A percentile compares a stretch with the other conserved stretches of the same genome.
Conservation (phyloP, 1,140 invertebrate genomes). For the Drosophila sulfurigaster region DNA sequence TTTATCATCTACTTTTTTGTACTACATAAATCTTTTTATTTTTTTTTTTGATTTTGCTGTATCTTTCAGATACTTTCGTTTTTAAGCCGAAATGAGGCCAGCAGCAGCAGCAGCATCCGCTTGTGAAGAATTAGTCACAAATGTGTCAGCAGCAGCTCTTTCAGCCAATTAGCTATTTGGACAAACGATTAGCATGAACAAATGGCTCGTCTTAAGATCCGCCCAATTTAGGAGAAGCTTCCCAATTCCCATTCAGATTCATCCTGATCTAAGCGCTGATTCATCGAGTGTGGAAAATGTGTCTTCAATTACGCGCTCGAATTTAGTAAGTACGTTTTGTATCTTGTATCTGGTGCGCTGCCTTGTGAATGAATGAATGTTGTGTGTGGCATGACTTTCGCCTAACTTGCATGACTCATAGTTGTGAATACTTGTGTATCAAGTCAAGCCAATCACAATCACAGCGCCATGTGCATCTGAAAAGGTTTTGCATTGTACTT, state of each 20-base stretch:
- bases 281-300: conserved; percentile 30
- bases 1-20: conserved; percentile 42
- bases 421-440: neutral
- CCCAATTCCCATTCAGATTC: conserved; percentile 1
- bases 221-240: neutral
- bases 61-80: conserved; percentile 45
- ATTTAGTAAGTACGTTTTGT: conserved; percentile 21
- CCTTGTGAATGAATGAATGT: conserved; percentile 8
- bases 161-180: conserved; percentile 21
- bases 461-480: conserved; percentile 24
- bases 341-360: conserved; percentile 16
- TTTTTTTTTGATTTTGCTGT: neutral
- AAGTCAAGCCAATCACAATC: conserved; percentile 11
- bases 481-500: conserved; percentile 21
- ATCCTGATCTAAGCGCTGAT: conserved; percentile 39
- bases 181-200: conserved; percentile 44
- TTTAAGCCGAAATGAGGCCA: conserved; percentile 38
- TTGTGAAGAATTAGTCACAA: conserved; percentile 45
- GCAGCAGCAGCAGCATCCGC: conserved; percentile 33
- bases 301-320: conserved; percentile 39
- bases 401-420: conserved; percentile 55
- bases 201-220: conserved; percentile 31
- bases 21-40: conserved; percentile 14
- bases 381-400: conserved; percentile 45
- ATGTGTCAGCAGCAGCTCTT: conserved; percentile 48